Evolutionary conservation across 2,113 vertebrate genomes (phyloP).

Genomic region (Thunnus thynnus): DNA sequence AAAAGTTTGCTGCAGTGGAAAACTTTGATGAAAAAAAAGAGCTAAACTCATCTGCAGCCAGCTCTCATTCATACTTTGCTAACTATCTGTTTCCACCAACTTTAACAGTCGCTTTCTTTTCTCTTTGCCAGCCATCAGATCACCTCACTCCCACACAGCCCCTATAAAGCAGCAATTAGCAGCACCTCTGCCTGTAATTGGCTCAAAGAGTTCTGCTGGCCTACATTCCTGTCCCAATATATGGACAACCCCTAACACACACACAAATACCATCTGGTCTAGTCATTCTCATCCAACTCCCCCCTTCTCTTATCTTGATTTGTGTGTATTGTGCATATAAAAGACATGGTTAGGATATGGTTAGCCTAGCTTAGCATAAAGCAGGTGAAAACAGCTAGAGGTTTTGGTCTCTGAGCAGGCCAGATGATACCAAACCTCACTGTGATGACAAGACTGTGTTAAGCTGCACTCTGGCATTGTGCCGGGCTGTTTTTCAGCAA

Average conservation of each 20-base stretch:
- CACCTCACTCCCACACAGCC: constrained; percentile 33
- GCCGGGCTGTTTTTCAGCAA: too few species aligned
- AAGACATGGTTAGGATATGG: too few species aligned
- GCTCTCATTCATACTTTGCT: constrained; percentile 30
- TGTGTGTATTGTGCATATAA: too few species aligned
- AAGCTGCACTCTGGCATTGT: too few species aligned
- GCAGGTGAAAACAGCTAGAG: too few species aligned
- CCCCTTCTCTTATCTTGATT: too few species aligned
- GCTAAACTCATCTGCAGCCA: constrained; percentile 27
- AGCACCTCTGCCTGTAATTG: constrained; percentile 39
- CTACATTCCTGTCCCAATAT: not conserved
- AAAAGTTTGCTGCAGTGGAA: constrained; percentile 32
- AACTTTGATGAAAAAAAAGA: constrained; percentile 20
- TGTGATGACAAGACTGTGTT: too few species aligned
- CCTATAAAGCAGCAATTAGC: constrained; percentile 41
- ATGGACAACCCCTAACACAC: not conserved
- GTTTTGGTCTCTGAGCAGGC: too few species aligned
- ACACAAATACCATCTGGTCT: too few species aligned
- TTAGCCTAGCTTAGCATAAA: too few species aligned
- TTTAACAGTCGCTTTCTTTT: not conserved
- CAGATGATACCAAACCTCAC: too few species aligned
- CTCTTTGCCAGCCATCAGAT: constrained; percentile 10
- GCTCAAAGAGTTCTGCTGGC: constrained; percentile 36
- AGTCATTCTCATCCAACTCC: too few species aligned
- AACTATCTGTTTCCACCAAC: constrained; percentile 11